Conservation (phyloP, 2,888 invertebrate genomes). For the Drosophila aldrichi region DNA sequence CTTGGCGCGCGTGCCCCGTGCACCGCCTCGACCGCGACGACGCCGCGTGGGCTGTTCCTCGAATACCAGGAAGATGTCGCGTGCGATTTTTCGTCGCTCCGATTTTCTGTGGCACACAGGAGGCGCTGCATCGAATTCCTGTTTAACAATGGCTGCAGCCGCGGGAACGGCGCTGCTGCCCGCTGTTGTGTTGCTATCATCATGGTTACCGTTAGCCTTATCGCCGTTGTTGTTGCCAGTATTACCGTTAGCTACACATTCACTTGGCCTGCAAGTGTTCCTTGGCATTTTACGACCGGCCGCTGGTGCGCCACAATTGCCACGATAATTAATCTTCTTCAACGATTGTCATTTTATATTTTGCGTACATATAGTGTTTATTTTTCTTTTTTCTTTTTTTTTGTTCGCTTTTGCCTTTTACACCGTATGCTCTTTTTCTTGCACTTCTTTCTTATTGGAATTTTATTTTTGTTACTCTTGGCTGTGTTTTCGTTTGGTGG, state of each 20-base stretch:
- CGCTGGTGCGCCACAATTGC: conserved; percentile 43
- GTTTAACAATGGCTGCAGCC: conserved; percentile 57
- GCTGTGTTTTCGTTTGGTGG: conserved; percentile 27
- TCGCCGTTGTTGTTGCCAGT: conserved; percentile 27
- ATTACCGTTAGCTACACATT: conserved; percentile 58
- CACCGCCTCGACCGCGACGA: conserved; percentile 70
- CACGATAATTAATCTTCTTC: conserved; percentile 44
- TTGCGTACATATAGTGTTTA: conserved; percentile 29
- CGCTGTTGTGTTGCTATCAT: conserved; percentile 31
- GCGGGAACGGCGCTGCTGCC: conserved; percentile 10
- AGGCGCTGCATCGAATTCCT: conserved; percentile 68
- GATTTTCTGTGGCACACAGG: conserved; percentile 82
- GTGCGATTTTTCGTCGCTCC: conserved; percentile 84
- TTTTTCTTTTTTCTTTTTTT: conserved; percentile 16
- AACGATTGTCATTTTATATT: conserved; percentile 66
- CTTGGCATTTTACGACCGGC: conserved; percentile 76
- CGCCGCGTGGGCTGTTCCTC: conserved; percentile 82
- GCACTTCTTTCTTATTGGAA: conserved; percentile 61
- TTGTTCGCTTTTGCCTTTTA: conserved; percentile 38
- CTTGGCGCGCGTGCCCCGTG: conserved; percentile 76
- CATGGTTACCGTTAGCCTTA: conserved; percentile 38
- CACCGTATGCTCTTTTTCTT: conserved; percentile 62
- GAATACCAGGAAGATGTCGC: conserved; percentile 84
- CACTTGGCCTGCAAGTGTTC: conserved; percentile 78
- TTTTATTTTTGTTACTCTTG: conserved; percentile 43